Evolutionary conservation across 2,888 invertebrate genomes (phyloP).

Genomic region (Azorinus chamasolen): DNA sequence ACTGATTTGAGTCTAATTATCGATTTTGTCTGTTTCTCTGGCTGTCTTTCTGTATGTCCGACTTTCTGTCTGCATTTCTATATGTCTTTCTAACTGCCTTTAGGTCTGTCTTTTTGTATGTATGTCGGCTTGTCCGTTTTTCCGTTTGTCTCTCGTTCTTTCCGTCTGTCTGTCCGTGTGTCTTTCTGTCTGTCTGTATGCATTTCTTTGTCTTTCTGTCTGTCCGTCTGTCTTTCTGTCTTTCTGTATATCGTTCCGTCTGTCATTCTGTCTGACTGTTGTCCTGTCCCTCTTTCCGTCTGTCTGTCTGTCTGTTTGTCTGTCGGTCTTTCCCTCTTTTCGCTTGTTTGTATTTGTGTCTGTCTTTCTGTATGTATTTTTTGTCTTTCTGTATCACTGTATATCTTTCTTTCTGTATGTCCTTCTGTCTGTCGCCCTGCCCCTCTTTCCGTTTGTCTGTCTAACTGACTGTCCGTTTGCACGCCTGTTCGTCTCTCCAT

Average conservation of each 20-base stretch:
- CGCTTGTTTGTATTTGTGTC: slow-evolving; percentile 12
- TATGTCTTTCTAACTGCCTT: no score
- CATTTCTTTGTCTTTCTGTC: background rate
- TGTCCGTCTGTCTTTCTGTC: slow-evolving; percentile 2
- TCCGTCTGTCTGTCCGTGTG: no score
- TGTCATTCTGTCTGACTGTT: background rate
- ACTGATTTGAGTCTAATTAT: no score
- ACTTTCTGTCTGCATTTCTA: no score
- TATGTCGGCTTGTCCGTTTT: no score
- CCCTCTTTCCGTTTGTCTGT: background rate
- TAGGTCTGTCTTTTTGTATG: no score
- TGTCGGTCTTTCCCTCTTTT: slow-evolving; percentile 16
- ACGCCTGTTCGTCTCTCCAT: no score
- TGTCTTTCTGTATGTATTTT: slow-evolving; percentile 19
- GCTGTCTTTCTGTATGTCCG: no score
- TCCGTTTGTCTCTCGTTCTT: no score
- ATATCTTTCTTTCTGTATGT: slow-evolving; percentile 5
- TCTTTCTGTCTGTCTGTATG: no score
- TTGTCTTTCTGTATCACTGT: slow-evolving; percentile 18
- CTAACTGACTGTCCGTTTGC: no score
- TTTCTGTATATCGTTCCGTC: background rate
- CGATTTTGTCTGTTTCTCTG: no score
- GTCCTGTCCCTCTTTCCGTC: slow-evolving; percentile 5
- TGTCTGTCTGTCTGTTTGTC: background rate
- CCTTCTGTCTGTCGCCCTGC: background rate